Evolutionary conservation across 2,888 invertebrate genomes (phyloP), one percentile per base, ranked within the genome.

Genomic region (Tenthredo scrophulariae): DNA sequence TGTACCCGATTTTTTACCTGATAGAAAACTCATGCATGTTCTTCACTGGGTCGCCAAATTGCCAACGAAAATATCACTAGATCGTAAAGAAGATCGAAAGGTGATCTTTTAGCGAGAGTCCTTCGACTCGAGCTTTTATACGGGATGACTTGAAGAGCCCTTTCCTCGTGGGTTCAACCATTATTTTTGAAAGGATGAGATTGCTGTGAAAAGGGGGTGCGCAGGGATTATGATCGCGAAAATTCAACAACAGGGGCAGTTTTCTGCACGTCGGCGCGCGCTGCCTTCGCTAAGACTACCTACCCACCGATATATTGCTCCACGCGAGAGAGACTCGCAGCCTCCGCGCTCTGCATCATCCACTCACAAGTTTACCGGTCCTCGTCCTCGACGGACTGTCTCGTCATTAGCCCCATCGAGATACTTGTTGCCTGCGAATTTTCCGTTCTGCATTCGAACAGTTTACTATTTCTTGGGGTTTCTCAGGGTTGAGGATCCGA

Each of bases 241-340:
- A 80, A 80, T 80, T 80, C n/a, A 40, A 80, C 58, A 22, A 58
- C 46, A 62, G 80, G 83, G 67, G 83, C 67, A 83, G 83, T 83
- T 67, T 83, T 70, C 80, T 62, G 62, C 33, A 80, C 67, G 70
- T 15, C 83, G 83, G 83, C 83, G 83, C 83, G 83, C 83, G 83
- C 83, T 83, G 65, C 83, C 46, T 70, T 15, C 29, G 43, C 26
- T 46, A 70, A 83, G 46, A 80, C 62, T 46, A 22, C 54, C 54
- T 62, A 62, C 83, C 67, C 70, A 46, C 50, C 67, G 83, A 80
- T 80, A 80, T 80, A 80, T 62, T 40, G 22, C 40, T 83, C 83
- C 43, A 70, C 70, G 67, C 67, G 80, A 33, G 77, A 80, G 37
- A 80, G 37, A 46, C 67, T 83, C 65, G 43, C 67, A 83, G 83